These are phyloP conservation scores for Macrosiphum euphorbiae DNA, from an alignment of 2,888 invertebrate genomes.

Conservation along the genomic window DNA sequence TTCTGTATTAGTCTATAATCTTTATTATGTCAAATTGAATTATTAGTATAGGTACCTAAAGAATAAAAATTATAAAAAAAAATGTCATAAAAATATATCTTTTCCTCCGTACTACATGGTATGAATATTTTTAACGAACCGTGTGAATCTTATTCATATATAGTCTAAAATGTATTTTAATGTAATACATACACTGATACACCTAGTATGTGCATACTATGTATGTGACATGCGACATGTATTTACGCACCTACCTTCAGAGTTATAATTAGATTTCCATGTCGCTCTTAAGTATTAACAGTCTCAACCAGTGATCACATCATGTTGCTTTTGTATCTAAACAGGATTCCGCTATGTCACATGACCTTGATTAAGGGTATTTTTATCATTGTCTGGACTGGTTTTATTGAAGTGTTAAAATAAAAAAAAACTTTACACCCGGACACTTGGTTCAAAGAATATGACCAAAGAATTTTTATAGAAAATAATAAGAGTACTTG, in stretches of 20 bases:
- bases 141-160: not conserved
- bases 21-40: not conserved
- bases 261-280: constrained; percentile 24
- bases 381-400: constrained; percentile 52
- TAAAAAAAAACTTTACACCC: not conserved
- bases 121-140: not conserved
- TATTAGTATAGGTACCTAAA: not conserved
- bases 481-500: not conserved
- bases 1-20: not conserved
- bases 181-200: not conserved
- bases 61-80: not conserved
- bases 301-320: constrained; percentile 18
- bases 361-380: constrained; percentile 46
- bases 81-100: not conserved
- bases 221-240: not conserved
- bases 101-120: not conserved
- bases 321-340: constrained; percentile 48
- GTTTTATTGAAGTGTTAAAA: constrained; percentile 36
- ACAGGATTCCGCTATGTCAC: constrained; percentile 45
- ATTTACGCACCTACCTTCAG: not conserved
- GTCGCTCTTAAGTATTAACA: constrained; percentile 1
- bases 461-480: not conserved
- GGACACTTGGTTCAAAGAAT: not conserved
- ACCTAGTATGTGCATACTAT: not conserved
- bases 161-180: not conserved